phyloP scores from a whole-genome alignment of 2,888 invertebrate genomes.

The Anthophora plumipes region DNA sequence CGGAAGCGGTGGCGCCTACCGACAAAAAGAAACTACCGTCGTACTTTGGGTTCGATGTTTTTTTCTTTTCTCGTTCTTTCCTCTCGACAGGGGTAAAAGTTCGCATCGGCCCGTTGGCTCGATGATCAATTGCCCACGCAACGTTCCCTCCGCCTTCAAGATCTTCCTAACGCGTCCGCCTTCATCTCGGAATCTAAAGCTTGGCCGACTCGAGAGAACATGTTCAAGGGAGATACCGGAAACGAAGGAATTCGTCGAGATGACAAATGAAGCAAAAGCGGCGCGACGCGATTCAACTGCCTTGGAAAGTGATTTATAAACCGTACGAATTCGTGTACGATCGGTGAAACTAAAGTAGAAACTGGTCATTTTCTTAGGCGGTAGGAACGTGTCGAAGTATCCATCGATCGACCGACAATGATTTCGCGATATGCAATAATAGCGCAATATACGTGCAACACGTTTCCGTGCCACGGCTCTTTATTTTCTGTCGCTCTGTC shows the following conservation, averaged over 20 bases:
- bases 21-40: constrained; percentile 41
- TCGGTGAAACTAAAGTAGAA: too few species aligned
- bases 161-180: background rate
- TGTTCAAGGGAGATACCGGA: constrained; percentile 2
- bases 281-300: too few species aligned
- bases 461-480: constrained; percentile 33
- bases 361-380: too few species aligned
- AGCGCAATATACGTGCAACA: constrained; percentile 10
- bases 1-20: constrained; percentile 57
- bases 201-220: background rate
- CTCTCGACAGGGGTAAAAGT: constrained; percentile 4
- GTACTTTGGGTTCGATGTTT: constrained; percentile 13
- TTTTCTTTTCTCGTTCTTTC: background rate
- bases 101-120: background rate
- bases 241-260: background rate
- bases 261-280: background rate
- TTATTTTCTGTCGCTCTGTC: constrained; percentile 15
- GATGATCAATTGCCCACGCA: background rate
- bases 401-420: too few species aligned
- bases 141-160: background rate
- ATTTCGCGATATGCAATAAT: constrained; percentile 4
- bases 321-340: too few species aligned
- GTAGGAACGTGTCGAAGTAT: too few species aligned
- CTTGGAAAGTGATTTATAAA: too few species aligned
- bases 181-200: background rate